Conservation (phyloP, 1,140 invertebrate genomes). For the Chlorops oryzae region DNA sequence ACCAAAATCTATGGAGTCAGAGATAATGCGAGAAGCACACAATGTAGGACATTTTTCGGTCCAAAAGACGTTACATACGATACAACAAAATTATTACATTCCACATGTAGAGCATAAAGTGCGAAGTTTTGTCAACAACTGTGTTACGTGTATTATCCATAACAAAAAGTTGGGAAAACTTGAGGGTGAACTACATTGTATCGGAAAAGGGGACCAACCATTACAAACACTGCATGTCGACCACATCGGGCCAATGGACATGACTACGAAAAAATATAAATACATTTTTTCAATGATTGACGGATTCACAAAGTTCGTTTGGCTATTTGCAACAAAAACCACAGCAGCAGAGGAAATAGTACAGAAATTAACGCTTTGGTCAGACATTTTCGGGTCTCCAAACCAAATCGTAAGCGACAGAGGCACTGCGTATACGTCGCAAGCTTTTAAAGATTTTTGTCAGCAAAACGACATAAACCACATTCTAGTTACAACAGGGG, state of each 20-base stretch:
- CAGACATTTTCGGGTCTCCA: too few relatives aligned
- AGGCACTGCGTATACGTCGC: conserved; percentile 41
- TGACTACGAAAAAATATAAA: conserved; percentile 44
- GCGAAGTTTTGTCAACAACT: conserved; percentile 28
- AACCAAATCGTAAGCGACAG: conserved; percentile 33
- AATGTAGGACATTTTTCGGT: conserved; percentile 33
- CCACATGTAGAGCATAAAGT: conserved; percentile 33
- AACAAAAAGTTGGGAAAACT: conserved; percentile 36
- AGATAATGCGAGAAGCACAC: conserved; percentile 3
- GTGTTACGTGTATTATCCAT: conserved; percentile 17
- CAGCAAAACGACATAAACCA: conserved; percentile 19
- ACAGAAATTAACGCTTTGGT: background rate
- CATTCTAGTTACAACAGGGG: conserved; percentile 22
- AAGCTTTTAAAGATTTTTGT: conserved; percentile 15
- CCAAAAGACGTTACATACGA: conserved; percentile 19
- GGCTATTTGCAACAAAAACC: conserved; percentile 31
- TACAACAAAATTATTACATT: conserved; percentile 44
- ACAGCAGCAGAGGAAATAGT: background rate
- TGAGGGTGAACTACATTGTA: conserved; percentile 37
- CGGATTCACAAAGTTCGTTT: conserved; percentile 46
- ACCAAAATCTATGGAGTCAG: conserved; percentile 6
- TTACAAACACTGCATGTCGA: conserved; percentile 21
- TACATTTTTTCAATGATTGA: conserved; percentile 44
- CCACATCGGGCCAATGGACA: conserved; percentile 33
- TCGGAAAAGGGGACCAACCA: conserved; percentile 26